Evolutionary conservation across 1,140 invertebrate species (phyloP).

Genomic region (Lanistes nyassanus): DNA sequence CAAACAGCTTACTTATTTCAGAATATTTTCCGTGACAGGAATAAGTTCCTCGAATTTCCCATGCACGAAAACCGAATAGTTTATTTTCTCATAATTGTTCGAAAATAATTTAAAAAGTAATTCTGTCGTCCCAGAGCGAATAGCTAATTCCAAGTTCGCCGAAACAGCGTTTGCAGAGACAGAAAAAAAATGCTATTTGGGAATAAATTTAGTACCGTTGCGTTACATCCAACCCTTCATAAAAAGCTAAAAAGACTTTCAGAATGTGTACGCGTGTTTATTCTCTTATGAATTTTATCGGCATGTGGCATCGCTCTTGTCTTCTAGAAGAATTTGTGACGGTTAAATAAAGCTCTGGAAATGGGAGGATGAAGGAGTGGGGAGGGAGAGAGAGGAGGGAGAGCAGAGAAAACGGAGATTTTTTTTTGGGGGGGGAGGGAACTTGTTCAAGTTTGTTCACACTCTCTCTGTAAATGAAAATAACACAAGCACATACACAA

Average conservation of each 20-base stretch:
- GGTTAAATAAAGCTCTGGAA: background rate
- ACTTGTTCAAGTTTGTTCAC: background rate
- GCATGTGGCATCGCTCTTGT: constrained; percentile 1
- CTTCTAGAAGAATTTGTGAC: background rate
- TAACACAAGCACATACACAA: no score
- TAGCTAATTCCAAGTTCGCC: no score
- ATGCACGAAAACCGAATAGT: no score
- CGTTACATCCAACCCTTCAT: background rate
- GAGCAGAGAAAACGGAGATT: background rate
- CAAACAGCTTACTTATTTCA: no score
- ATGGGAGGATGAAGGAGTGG: background rate
- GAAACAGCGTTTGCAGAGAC: no score
- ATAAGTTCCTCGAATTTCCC: no score
- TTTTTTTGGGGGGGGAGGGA: background rate
- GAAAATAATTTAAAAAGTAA: background rate
- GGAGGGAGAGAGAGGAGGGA: constrained; percentile 4
- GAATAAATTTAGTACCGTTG: no score
- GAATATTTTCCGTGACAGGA: no score
- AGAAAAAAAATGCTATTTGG: no score
- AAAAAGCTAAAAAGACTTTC: background rate
- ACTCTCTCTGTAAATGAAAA: no score
- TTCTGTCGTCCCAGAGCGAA: background rate
- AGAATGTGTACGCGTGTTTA: background rate
- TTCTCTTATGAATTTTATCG: no score
- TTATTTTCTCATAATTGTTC: background rate